These are phyloP conservation scores for Pollicipes pollicipes DNA, from an alignment of 1,140 invertebrate genomes.

Conservation along the genomic window DNA sequence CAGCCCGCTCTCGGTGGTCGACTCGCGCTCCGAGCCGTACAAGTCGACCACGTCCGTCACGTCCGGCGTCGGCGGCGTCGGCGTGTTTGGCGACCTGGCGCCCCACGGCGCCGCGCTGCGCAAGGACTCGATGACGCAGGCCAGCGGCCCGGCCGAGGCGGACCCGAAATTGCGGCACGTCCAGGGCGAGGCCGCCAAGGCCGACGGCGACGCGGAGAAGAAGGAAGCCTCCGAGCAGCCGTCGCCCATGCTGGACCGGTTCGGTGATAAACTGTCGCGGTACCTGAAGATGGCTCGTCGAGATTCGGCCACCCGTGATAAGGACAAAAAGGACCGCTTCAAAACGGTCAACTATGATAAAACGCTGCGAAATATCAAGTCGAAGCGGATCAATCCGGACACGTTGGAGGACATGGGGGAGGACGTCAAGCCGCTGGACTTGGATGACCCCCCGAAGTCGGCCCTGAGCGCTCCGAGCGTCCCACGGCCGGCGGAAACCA, in stretches of 20 bases:
- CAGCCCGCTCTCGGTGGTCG: not conserved
- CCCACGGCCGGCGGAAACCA: not conserved
- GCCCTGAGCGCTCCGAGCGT: constrained; percentile 13
- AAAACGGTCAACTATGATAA: constrained; percentile 74
- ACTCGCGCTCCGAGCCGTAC: not conserved
- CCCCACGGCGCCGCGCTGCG: not conserved
- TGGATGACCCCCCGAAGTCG: not conserved
- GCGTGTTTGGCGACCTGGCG: not conserved
- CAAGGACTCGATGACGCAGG: not conserved
- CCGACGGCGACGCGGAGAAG: constrained; percentile 10
- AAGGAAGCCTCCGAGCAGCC: constrained; percentile 3
- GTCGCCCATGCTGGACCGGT: not conserved
- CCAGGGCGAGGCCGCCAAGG: constrained; percentile 14
- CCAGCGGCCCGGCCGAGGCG: constrained; percentile 2
- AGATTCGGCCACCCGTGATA: constrained; percentile 6
- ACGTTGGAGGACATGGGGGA: constrained; percentile 20
- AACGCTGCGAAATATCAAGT: constrained; percentile 61
- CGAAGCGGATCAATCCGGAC: constrained; percentile 35
- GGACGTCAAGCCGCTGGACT: constrained; percentile 23
- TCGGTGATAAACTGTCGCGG: constrained; percentile 10
- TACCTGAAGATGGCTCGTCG: constrained; percentile 15
- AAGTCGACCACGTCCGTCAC: not conserved
- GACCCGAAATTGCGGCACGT: constrained; percentile 8
- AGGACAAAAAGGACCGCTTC: constrained; percentile 40
- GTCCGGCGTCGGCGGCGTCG: not conserved